Base-by-base conservation (phyloP, 2,888 invertebrate species). In the Diogma glabrata region DNA sequence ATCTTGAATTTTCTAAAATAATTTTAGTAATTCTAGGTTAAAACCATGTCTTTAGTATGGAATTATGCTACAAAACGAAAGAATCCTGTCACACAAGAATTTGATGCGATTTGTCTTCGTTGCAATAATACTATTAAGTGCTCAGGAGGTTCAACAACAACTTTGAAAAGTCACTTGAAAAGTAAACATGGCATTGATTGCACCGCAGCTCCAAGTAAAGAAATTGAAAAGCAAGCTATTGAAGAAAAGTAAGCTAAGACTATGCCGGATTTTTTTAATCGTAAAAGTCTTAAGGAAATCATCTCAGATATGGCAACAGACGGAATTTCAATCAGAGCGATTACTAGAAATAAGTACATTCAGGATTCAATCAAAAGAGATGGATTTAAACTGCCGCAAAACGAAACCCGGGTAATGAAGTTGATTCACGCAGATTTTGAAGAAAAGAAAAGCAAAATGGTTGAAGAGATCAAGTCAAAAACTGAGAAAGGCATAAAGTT, bases 31-130 rank as follows among this genome's bases (percentile, higher is more conserved):
- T 24, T 12, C 6, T 47, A 24, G 5, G 12, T 16, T 48, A 48
- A n/a, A n/a, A 19, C 6, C 10, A 48, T 48, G 48, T 16, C 48
- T 16, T 48, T 30, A 30, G 48, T 48, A 28, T 48, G 20, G 48
- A 28, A 48, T 19, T 48, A 28, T 20, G 48, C 33, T 48, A 33
- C 30, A 33, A 48, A 30, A 33, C 26, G 48, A 20, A 48, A 48
- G 10, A 48, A 48, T 33, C 48, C 48, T n/a, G 12, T 19, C n/a
- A 30, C 33, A 28, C 26, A 48, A 48, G 47, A 26, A 26, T 9
- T 47, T 47, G 26, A 23, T 23, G 47, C 23, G 10, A 14, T 14
- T n/a, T 47, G 47, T 26, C 23, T 17, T 47, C 26, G 28, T 16
- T 47, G 47, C 16, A 28, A 28, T 47, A 14, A 47, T 24, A 10